Evolutionary conservation across 2,113 vertebrate genomes (phyloP), one percentile per base, ranked within the genome.

Genomic region (Gallinago undulata): DNA sequence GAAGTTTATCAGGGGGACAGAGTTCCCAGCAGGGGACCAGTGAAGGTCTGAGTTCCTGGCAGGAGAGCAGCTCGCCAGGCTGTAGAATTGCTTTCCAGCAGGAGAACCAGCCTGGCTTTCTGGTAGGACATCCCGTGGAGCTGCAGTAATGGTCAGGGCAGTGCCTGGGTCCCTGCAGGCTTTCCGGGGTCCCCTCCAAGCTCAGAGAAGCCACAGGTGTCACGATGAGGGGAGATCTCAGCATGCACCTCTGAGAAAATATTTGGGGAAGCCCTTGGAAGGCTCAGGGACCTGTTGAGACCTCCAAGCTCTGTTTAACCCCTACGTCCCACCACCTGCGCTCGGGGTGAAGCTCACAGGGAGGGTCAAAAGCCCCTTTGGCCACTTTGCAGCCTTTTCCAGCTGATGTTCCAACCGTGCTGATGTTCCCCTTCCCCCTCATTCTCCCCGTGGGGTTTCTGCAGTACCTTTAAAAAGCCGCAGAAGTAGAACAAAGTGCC

Each of bases 401-500:
- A 79, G 35, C 35, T 37, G 35, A 37, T 37, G 35, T 37, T 37
- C 35, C 35, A 37, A 37, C 35, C 35, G 74, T 48, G 55, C 84
- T 56, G 50, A 68, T 73, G 39, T 55, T 83, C 51, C 64, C 27
- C 41, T 19, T 86, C 59, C 30, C 21, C 56, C 55, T 77, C 68
- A 47, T 73, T 93, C 56, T 86, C 73, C 37, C 55, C 19, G 48
- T 16, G 4, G 25, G 4, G 19, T 25, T 64, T 66, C 74, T 91
- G 69, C 39, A 11, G 74, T 92, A 74, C 48, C 68, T 95, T 69
- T 50, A 48, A 19, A 4, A 82, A 37, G 73, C 33, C 2, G 0
- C 45, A 80, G 74, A 85, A 87, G 33, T 75, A 64, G 87, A 92
- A 94, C 72, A 93, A 77, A 88, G 82, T 87, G 64, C 82, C 57